These are phyloP conservation scores for Notechis scutatus DNA, from an alignment of 2,113 vertebrate species.

Conservation along the genomic window DNA sequence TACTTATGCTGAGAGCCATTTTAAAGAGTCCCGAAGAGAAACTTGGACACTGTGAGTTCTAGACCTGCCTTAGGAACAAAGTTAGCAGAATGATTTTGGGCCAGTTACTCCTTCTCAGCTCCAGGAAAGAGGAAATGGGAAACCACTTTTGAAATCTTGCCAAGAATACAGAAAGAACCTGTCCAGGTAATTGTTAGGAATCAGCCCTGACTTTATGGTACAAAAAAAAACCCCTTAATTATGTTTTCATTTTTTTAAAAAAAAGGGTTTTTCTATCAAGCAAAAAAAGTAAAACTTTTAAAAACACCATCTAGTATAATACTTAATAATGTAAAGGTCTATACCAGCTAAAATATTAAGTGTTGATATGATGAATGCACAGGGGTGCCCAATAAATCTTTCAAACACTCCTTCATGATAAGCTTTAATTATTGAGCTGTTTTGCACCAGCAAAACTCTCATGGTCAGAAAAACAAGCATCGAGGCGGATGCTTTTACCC, in stretches of 20 bases:
- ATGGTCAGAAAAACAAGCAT: slow-evolving; percentile 32
- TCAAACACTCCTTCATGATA: background rate
- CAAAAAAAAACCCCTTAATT: background rate
- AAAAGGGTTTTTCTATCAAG: background rate
- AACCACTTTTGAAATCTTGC: background rate
- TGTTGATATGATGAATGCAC: background rate
- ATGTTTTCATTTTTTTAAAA: background rate
- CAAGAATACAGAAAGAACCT: background rate
- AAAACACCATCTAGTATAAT: background rate
- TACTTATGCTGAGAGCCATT: background rate
- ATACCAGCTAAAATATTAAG: background rate
- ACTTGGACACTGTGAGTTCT: background rate
- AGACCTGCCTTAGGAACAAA: background rate
- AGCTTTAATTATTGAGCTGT: slow-evolving; percentile 5
- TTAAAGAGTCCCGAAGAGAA: background rate
- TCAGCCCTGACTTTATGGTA: background rate
- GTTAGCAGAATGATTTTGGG: background rate
- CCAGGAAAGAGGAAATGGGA: background rate
- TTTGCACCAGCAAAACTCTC: slow-evolving; percentile 19
- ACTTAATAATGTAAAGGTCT: background rate
- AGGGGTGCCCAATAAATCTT: background rate
- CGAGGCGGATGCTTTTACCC: background rate
- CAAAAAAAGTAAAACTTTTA: background rate
- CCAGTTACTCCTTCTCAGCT: background rate
- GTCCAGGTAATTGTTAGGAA: background rate